Evolutionary conservation across 2,797 vertebrate genomes (phyloP).

Genomic region (Acrossocheilus wenchowensis): DNA sequence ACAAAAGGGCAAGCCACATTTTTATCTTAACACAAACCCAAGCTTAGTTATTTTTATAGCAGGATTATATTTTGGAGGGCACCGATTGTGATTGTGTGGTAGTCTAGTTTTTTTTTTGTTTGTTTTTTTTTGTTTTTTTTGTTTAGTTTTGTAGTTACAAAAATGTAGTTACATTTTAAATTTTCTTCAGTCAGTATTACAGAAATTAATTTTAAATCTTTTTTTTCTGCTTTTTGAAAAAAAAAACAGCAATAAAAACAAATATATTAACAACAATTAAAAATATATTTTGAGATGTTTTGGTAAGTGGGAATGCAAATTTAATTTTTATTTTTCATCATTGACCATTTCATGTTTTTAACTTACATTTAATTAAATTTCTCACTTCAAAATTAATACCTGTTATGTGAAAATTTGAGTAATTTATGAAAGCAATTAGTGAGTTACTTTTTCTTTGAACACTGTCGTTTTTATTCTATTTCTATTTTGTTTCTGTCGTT

Average conservation of each 20-base stretch:
- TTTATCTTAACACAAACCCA: slow-evolving; percentile 89
- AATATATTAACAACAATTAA: background rate
- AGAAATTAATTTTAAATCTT: background rate
- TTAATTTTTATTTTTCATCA: background rate
- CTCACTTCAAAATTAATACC: background rate
- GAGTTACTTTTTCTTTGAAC: background rate
- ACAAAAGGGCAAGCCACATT: slow-evolving; percentile 98
- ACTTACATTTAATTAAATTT: background rate
- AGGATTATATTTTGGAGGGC: slow-evolving; percentile 78
- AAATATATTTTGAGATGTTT: background rate
- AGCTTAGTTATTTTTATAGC: slow-evolving; percentile 94
- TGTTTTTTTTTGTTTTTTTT: background rate
- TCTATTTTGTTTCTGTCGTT: background rate
- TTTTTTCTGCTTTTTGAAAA: background rate
- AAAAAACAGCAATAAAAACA: background rate
- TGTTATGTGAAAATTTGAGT: background rate
- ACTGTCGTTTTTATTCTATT: background rate
- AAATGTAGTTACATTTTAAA: background rate
- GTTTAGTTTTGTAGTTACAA: too few relatives aligned
- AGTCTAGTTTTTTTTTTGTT: background rate
- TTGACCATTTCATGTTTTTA: background rate
- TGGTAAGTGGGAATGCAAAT: background rate
- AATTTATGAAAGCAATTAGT: background rate
- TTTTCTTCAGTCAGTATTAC: background rate
- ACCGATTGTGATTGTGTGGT: slow-evolving; percentile 57